Conservation (phyloP, 2,113 vertebrate species). For the Tamias sibiricus region DNA sequence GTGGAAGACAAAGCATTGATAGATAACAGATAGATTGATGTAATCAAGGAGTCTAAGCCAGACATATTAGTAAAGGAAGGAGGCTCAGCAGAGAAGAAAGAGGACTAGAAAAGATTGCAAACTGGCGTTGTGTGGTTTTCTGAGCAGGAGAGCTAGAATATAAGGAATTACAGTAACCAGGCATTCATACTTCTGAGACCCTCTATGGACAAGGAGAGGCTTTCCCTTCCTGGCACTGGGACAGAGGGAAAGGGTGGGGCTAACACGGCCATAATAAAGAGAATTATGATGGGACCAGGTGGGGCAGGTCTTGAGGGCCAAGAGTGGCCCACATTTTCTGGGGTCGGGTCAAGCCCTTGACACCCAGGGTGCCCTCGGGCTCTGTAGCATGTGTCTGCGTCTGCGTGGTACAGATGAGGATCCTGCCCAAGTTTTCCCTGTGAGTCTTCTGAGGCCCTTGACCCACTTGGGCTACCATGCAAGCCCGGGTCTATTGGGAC, state of each 20-base stretch:
- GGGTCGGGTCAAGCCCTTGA: not conserved
- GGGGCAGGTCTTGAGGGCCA: not conserved
- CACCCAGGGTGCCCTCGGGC: not conserved
- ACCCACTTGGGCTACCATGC: accelerated
- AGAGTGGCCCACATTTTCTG: accelerated
- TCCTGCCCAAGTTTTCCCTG: conserved; percentile 48
- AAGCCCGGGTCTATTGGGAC: accelerated
- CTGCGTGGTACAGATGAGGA: not conserved
- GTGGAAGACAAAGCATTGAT: not conserved
- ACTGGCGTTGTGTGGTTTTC: not conserved
- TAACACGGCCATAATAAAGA: not conserved
- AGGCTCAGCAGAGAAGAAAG: not conserved
- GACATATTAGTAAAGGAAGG: not conserved
- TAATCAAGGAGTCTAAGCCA: not conserved
- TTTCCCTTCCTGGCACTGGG: accelerated
- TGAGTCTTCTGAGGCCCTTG: conserved; percentile 32
- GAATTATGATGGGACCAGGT: conserved; percentile 45
- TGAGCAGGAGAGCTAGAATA: not conserved
- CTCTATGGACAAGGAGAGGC: accelerated
- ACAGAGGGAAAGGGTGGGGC: not conserved
- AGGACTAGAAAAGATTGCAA: not conserved
- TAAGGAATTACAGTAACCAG: no score
- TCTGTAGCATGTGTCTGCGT: conserved; percentile 67
- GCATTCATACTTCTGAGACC: not conserved
- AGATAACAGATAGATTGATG: not conserved